A percentile compares a stretch with the other conserved stretches of the same genome.
These are phyloP conservation scores for Spilosoma lubricipeda DNA, from an alignment of 2,888 invertebrate genomes.

Conservation along the genomic window DNA sequence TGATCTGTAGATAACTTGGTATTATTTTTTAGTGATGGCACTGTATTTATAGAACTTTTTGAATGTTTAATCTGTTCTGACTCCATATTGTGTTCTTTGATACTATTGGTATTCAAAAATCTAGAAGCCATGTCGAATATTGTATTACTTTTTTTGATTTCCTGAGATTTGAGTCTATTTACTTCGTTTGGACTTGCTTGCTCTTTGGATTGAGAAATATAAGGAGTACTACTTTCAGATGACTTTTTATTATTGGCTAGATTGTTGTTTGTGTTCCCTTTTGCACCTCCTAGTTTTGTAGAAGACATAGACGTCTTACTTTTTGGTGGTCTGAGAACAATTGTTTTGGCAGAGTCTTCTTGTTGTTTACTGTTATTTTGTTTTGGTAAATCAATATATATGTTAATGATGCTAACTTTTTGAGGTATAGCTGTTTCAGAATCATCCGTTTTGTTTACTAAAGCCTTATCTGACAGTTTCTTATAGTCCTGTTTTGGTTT, in stretches of 20 bases:
- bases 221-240: background rate
- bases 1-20: background rate
- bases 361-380: constrained; percentile 2
- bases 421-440: background rate
- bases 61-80: background rate
- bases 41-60: constrained; percentile 1
- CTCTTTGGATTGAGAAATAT: background rate
- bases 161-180: background rate
- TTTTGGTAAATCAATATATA: constrained; percentile 19
- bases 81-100: background rate
- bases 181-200: background rate
- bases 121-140: background rate
- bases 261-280: background rate
- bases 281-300: background rate
- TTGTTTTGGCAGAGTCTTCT: background rate
- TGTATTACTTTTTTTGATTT: background rate
- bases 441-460: background rate
- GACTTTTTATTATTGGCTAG: background rate
- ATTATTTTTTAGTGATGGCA: background rate
- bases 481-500: background rate
- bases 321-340: constrained; percentile 8
- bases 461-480: background rate
- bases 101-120: background rate
- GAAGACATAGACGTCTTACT: background rate
- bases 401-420: constrained; percentile 18